A percentile compares a stretch with the other conserved stretches of the same genome.
Evolutionary conservation across 2,797 vertebrate species (phyloP).

Genomic region (Hemibagrus guttatus): DNA sequence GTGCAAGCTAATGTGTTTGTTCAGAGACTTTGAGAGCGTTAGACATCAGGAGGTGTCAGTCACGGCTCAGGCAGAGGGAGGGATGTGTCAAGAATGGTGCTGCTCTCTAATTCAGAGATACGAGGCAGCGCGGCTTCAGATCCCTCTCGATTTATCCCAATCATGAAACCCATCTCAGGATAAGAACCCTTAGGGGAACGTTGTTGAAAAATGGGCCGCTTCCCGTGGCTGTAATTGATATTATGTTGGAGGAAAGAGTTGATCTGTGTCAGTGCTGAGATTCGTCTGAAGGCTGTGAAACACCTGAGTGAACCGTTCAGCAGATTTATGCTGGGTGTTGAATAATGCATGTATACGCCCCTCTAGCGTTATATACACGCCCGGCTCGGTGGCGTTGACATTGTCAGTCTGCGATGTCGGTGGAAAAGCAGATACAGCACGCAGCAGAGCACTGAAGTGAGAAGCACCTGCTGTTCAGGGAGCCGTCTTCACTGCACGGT

Average conservation of each 20-base stretch:
- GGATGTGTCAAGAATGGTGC: constrained; percentile 63
- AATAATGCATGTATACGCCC: constrained; percentile 43
- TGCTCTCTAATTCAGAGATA: constrained; percentile 55
- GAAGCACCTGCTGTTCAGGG: constrained; percentile 52
- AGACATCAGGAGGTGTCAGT: constrained; percentile 62
- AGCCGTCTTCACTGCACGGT: constrained; percentile 58
- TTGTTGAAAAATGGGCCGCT: constrained; percentile 56
- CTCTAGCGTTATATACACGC: constrained; percentile 1
- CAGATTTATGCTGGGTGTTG: constrained; percentile 29
- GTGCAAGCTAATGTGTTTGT: constrained; percentile 44
- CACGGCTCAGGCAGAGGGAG: constrained; percentile 61
- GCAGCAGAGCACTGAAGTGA: constrained; percentile 43
- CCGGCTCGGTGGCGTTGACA: constrained; percentile 24
- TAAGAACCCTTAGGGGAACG: constrained; percentile 62
- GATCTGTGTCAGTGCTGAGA: constrained; percentile 58
- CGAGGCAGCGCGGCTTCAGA: constrained; percentile 54
- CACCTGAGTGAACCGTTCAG: constrained; percentile 37
- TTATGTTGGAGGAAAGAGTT: constrained; percentile 62
- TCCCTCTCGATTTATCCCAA: constrained; percentile 53
- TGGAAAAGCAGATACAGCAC: constrained; percentile 30
- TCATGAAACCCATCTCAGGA: constrained; percentile 63
- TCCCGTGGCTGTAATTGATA: constrained; percentile 68
- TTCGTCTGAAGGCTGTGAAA: constrained; percentile 44
- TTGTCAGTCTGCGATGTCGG: constrained; percentile 19
- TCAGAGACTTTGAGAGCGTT: constrained; percentile 45